Evolutionary conservation across 2,797 vertebrate genomes (phyloP), one percentile per base, ranked within the genome.

Genomic region (Chromobotia macracanthus): DNA sequence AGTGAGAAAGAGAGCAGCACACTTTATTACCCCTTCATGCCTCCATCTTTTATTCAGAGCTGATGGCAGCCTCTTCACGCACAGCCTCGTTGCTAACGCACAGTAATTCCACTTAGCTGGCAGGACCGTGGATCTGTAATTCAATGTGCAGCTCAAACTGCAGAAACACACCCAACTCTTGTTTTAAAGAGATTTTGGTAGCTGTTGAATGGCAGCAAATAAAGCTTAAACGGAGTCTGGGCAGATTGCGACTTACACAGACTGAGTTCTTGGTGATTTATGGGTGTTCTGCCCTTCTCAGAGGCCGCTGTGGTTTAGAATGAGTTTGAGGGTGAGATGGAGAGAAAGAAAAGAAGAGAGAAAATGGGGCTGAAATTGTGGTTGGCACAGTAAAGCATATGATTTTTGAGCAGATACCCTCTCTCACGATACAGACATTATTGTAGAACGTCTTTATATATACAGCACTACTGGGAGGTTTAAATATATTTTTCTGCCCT

Each of bases 41-140:
- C 44, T 56, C 38, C 82, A 71, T 71, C 70, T 80, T 83, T 84
- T 78, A 85, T 82, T 82, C 55, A 64, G 66, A 77, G 73, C 38
- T 35, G 70, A 68, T 58, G 66, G 53, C 25, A 69, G 71, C 38
- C 23, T 51, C 65, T 46, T 55, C 56, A 19, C 78, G 85, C 81
- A 11, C 84, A 86, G 87, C 87, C 63, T 86, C 84, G 82, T 89
- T 88, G 87, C 90, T 89, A 89, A 87, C 90, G 82, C 90, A 86
- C 78, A 25, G 87, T 91, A 88, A 90, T 88, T 90, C 86, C 63
- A 50, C 55, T 83, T 86, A 88, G 77, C 84, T 85, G 86, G 84
- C 84, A 44, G 53, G 58, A 81, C 83, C 66, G 19, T 68, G 66
- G 75, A 70, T 81, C 61, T 12, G 80, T 61, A 79, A 78, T 72